A percentile compares a stretch with the other conserved stretches of the same genome.
phyloP scores from a whole-genome alignment of 2,113 vertebrate genomes.

The Anhinga anhinga region DNA sequence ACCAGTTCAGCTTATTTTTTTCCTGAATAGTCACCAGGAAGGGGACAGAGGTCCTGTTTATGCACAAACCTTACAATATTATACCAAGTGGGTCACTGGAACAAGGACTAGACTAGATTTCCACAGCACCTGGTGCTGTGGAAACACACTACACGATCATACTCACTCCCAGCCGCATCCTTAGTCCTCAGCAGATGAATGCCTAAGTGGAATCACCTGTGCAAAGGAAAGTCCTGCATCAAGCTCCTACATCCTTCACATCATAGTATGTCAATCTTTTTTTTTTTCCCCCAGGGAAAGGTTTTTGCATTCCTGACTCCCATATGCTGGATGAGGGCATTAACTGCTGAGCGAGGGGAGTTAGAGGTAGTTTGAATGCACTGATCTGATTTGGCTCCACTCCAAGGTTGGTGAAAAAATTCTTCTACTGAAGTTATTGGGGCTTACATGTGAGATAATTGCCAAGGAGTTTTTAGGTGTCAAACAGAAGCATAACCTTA shows the following conservation, averaged over 20 bases:
- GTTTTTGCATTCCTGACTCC: neutral
- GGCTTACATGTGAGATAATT: neutral
- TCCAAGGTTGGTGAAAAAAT: too few relatives aligned
- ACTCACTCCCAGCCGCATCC: neutral
- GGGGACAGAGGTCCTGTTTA: neutral
- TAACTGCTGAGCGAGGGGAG: neutral
- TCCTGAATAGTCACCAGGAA: neutral
- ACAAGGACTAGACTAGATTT: neutral
- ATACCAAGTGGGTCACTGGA: neutral
- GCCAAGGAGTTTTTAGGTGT: neutral
- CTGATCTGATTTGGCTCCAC: neutral
- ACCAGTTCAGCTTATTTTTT: neutral
- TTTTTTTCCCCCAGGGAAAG: rapidly evolving
- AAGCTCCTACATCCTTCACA: neutral
- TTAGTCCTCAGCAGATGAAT: neutral
- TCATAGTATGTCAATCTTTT: neutral
- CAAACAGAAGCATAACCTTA: neutral
- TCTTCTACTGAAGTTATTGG: too few relatives aligned
- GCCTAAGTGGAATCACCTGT: neutral
- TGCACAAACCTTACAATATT: neutral
- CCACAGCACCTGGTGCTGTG: neutral
- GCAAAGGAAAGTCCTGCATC: neutral
- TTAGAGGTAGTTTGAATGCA: neutral
- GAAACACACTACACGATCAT: neutral
- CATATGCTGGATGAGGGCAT: neutral